Conservation (phyloP, 2,888 invertebrate species). For the Trachelus iudaicus region DNA sequence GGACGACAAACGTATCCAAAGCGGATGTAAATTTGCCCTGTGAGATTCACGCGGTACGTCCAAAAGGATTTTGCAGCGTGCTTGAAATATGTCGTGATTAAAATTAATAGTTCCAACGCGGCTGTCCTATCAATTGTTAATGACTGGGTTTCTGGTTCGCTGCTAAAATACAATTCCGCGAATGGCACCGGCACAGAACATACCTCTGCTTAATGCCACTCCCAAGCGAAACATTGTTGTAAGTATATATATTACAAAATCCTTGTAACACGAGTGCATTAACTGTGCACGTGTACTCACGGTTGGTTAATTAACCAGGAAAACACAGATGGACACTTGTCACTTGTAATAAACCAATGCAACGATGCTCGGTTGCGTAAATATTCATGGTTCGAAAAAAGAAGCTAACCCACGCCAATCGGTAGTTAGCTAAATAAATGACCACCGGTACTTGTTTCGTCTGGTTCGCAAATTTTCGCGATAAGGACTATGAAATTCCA, state of each 20-base stretch:
- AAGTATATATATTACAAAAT: slow-evolving; percentile 5
- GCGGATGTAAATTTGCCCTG: background rate
- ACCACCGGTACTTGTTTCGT: background rate
- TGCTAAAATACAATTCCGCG: background rate
- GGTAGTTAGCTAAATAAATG: background rate
- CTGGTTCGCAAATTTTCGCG: background rate
- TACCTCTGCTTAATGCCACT: background rate
- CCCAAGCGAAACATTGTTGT: background rate
- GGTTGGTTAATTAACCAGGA: background rate
- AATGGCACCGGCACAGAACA: background rate
- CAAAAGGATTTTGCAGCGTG: background rate
- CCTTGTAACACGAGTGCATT: slow-evolving; percentile 9
- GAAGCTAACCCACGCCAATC: background rate
- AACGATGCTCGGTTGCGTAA: slow-evolving; percentile 9
- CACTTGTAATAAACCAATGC: background rate
- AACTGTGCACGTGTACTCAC: background rate
- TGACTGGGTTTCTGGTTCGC: background rate
- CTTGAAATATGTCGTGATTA: background rate
- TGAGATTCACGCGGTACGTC: background rate
- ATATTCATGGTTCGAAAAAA: slow-evolving; percentile 17
- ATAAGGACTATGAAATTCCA: background rate
- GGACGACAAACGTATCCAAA: background rate
- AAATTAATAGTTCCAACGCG: background rate
- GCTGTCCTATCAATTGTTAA: background rate
- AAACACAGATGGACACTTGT: background rate